These are phyloP conservation scores for Hemicentrotus pulcherrimus DNA, from an alignment of 35 echinoderm and acorn worm genomes.

Conservation along the genomic window DNA sequence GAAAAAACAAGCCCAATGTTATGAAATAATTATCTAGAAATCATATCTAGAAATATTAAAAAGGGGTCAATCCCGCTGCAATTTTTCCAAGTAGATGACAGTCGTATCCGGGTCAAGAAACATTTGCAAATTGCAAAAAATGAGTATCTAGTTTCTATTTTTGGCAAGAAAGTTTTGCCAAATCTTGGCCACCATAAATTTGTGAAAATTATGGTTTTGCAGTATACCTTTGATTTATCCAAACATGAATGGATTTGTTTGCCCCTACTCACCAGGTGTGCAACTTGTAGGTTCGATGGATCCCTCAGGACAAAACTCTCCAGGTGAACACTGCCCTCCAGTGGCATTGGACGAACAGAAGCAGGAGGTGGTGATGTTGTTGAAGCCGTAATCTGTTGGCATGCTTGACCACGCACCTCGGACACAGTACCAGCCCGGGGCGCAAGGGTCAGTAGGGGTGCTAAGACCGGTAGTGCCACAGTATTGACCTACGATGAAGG, in stretches of 20 bases:
- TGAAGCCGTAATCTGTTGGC: slow-evolving; percentile 86
- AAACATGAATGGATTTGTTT: not conserved
- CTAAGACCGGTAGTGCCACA: slow-evolving; percentile 75
- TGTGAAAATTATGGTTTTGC: too few species aligned
- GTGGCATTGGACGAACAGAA: slow-evolving; percentile 90
- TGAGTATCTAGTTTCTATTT: too few species aligned
- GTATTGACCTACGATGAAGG: slow-evolving; percentile 64
- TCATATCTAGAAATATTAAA: not conserved
- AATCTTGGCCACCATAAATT: too few species aligned
- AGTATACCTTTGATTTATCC: too few species aligned
- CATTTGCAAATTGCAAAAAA: too few species aligned
- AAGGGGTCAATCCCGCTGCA: too few species aligned
- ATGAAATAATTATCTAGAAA: not conserved
- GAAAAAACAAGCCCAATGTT: not conserved
- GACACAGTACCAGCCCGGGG: slow-evolving; percentile 96
- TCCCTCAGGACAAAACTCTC: slow-evolving; percentile 89
- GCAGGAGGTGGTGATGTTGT: slow-evolving; percentile 81
- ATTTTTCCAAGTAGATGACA: too few species aligned
- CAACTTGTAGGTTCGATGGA: slow-evolving; percentile 82
- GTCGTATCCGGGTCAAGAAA: too few species aligned
- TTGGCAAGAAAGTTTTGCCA: too few species aligned
- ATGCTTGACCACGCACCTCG: slow-evolving; percentile 87
- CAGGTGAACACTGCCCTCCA: slow-evolving; percentile 87
- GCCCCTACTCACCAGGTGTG: slow-evolving; percentile 55
- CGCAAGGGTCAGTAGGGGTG: slow-evolving; percentile 70